Conservation (phyloP, 2,113 vertebrate species). For the Crotalus horridus region DNA sequence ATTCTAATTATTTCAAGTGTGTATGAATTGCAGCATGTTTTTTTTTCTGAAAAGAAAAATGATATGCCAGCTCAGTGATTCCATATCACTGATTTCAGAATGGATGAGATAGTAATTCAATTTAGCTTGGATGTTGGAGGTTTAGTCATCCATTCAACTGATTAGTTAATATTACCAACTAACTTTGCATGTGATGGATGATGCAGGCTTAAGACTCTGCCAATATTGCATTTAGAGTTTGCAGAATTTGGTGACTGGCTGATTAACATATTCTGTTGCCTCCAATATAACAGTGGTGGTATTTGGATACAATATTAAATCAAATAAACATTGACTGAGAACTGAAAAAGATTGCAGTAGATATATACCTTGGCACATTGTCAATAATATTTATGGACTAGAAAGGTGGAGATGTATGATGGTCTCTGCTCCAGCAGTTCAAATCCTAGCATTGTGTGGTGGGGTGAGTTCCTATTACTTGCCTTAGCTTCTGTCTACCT, state of each 20-base stretch:
- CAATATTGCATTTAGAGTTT: constrained; percentile 44
- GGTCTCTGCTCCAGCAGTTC: too few relatives aligned
- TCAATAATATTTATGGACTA: constrained; percentile 16
- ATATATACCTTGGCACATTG: not conserved
- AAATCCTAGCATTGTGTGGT: not conserved
- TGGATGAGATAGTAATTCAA: not conserved
- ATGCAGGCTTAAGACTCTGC: constrained; percentile 35
- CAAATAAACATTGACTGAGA: constrained; percentile 12
- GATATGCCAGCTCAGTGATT: not conserved
- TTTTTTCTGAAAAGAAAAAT: not conserved
- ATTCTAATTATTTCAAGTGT: not conserved
- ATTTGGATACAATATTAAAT: constrained; percentile 13
- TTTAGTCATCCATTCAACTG: constrained; percentile 54
- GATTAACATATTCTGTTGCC: constrained; percentile 44
- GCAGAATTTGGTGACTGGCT: constrained; percentile 38
- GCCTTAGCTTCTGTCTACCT: not conserved
- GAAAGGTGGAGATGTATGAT: not conserved
- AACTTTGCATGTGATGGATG: constrained; percentile 42
- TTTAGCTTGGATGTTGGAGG: constrained; percentile 20
- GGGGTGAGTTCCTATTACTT: too few relatives aligned
- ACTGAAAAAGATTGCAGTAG: constrained; percentile 32
- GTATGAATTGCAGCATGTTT: not conserved
- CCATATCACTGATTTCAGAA: not conserved
- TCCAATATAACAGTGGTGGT: constrained; percentile 12
- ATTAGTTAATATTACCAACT: constrained; percentile 58